A percentile compares a stretch with the other conserved stretches of the same genome.
Conservation (phyloP, 1,140 invertebrate genomes). For the Trachelipus rathkii region DNA sequence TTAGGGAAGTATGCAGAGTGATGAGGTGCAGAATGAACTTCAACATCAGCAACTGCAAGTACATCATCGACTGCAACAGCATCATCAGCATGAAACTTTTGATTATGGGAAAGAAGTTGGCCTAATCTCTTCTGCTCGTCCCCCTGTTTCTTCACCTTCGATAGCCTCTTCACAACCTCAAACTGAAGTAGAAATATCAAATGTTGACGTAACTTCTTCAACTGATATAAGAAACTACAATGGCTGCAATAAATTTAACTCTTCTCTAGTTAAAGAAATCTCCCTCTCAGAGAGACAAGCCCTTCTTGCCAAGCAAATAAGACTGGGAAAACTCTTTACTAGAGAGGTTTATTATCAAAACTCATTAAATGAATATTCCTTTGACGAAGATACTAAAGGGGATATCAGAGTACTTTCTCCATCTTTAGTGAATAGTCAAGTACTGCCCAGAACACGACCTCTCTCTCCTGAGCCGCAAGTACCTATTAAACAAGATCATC, state of each 20-base stretch:
- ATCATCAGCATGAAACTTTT: no score
- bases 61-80: slow-evolving; percentile 28
- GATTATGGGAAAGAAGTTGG: no score
- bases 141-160: slow-evolving; percentile 30
- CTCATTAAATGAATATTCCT: not conserved
- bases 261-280: slow-evolving; percentile 25
- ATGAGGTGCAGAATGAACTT: slow-evolving; percentile 11
- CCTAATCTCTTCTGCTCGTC: slow-evolving; percentile 28
- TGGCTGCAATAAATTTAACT: not conserved
- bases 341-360: slow-evolving; percentile 8
- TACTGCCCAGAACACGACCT: slow-evolving; percentile 40
- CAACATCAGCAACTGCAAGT: slow-evolving; percentile 30
- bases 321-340: slow-evolving; percentile 28
- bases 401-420: slow-evolving; percentile 42
- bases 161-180: slow-evolving; percentile 30
- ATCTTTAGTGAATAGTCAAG: slow-evolving; percentile 44
- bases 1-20: slow-evolving; percentile 41
- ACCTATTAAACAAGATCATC: not conserved
- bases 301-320: slow-evolving; percentile 29
- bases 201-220: not conserved
- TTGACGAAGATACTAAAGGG: not conserved
- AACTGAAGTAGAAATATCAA: not conserved
- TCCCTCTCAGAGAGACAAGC: slow-evolving; percentile 33
- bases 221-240: not conserved
- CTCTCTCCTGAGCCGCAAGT: slow-evolving; percentile 33